These are phyloP conservation scores for Archegozetes longisetosus DNA, from an alignment of 1,140 invertebrate genomes.

Conservation along the genomic window DNA sequence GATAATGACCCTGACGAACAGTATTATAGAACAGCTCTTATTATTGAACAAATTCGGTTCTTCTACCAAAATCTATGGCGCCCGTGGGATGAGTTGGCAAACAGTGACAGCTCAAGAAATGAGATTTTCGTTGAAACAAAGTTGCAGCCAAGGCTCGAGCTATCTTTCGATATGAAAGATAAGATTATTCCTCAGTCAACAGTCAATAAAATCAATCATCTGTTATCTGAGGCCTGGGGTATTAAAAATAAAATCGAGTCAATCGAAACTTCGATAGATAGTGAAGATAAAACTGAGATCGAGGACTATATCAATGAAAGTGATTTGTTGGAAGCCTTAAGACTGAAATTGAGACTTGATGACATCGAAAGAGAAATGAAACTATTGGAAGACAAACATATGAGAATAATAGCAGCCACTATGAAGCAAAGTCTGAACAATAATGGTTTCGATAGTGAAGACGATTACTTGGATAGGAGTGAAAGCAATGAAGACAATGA, in stretches of 20 bases:
- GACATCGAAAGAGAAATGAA: constrained; percentile 20
- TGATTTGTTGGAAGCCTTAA: constrained; percentile 16
- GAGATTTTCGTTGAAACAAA: constrained; percentile 14
- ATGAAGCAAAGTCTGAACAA: background rate
- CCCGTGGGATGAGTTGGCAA: constrained; percentile 19
- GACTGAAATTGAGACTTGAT: constrained; percentile 16
- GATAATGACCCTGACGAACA: constrained; percentile 18
- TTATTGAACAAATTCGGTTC: constrained; percentile 21
- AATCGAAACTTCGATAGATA: background rate
- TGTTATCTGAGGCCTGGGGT: constrained; percentile 17
- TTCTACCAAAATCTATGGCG: constrained; percentile 19
- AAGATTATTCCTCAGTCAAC: constrained; percentile 15
- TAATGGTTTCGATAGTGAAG: background rate
- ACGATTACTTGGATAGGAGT: no score
- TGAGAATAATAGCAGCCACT: constrained; percentile 13
- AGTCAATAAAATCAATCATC: constrained; percentile 14
- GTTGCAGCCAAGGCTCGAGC: constrained; percentile 16
- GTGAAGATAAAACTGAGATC: constrained; percentile 16
- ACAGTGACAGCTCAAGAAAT: constrained; percentile 2
- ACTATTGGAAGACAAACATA: constrained; percentile 20
- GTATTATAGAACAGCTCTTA: constrained; percentile 20
- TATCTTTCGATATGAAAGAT: constrained; percentile 21
- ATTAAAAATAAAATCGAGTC: constrained; percentile 14
- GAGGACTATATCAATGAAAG: constrained; percentile 17
- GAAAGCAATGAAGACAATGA: background rate